phyloP scores from a whole-genome alignment of 2,113 vertebrate species.

The Lycaon pictus region DNA sequence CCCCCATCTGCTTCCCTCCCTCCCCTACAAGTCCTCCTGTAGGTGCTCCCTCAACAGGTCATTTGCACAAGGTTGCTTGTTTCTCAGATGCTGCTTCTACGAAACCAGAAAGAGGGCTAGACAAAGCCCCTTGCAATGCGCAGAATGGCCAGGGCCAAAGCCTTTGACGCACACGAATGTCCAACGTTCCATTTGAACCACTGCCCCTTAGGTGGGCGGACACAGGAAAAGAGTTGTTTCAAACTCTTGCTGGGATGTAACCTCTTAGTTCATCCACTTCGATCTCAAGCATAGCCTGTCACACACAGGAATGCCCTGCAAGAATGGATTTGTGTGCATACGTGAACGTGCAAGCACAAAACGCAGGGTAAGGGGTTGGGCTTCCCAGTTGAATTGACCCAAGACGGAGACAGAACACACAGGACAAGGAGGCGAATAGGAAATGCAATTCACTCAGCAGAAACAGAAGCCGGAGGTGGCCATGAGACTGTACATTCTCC shows the following conservation, averaged over 20 bases:
- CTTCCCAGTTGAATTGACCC: background rate
- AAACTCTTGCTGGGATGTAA: background rate
- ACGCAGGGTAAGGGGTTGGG: background rate
- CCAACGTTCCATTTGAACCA: background rate
- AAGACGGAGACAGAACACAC: background rate
- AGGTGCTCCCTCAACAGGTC: background rate
- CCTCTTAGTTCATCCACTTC: background rate
- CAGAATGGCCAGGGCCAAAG: background rate
- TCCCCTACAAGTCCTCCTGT: background rate
- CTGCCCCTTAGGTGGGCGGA: background rate
- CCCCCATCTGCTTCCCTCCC: background rate
- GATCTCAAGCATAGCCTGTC: background rate
- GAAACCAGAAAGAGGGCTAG: background rate
- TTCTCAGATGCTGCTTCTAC: background rate
- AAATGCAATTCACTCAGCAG: background rate
- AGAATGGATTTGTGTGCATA: background rate
- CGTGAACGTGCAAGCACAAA: background rate
- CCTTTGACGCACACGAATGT: too few species aligned
- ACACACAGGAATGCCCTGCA: background rate
- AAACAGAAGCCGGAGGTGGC: background rate
- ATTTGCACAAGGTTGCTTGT: too few species aligned
- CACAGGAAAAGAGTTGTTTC: background rate
- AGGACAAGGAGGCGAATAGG: background rate
- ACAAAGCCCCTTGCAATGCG: accelerated
- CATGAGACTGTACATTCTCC: background rate